A percentile compares a stretch with the other conserved stretches of the same genome.
Conservation (phyloP, 2,888 invertebrate genomes). For the Pollenia labialis region DNA sequence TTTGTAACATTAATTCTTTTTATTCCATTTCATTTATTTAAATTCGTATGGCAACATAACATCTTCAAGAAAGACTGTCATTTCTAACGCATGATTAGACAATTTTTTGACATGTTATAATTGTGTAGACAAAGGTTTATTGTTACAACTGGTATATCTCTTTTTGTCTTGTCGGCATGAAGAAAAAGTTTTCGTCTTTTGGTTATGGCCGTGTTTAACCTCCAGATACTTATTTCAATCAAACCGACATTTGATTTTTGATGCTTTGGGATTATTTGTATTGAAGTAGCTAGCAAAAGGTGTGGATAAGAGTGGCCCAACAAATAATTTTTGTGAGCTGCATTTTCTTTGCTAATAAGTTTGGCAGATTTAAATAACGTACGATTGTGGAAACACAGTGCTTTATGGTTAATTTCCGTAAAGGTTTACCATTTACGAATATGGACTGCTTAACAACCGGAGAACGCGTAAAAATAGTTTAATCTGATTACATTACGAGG, state of each 20-base stretch:
- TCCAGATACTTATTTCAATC: slow-evolving; percentile 29
- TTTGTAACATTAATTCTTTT: slow-evolving; percentile 35
- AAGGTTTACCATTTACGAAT: no score
- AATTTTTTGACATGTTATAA: slow-evolving; percentile 49
- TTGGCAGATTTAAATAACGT: no score
- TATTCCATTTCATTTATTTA: neutral
- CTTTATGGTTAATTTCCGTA: no score
- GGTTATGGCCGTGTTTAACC: slow-evolving; percentile 27
- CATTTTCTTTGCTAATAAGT: neutral
- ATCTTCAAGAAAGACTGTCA: slow-evolving; percentile 14
- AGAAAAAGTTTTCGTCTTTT: neutral
- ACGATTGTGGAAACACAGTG: no score
- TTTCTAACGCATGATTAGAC: slow-evolving; percentile 54
- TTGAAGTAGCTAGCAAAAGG: slow-evolving; percentile 54
- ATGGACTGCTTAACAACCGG: no score
- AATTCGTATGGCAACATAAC: neutral
- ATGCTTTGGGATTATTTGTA: slow-evolving; percentile 44
- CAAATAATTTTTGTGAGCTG: no score
- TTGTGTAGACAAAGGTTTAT: slow-evolving; percentile 1
- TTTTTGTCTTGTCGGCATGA: slow-evolving; percentile 26
- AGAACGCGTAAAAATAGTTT: no score
- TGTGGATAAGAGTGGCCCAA: no score
- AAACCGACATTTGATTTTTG: slow-evolving; percentile 50
- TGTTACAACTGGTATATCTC: neutral
- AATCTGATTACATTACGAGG: no score